A percentile compares a stretch with the other conserved stretches of the same genome.
phyloP scores from a whole-genome alignment of 2,113 vertebrate genomes.

The Microtus montanus region DNA sequence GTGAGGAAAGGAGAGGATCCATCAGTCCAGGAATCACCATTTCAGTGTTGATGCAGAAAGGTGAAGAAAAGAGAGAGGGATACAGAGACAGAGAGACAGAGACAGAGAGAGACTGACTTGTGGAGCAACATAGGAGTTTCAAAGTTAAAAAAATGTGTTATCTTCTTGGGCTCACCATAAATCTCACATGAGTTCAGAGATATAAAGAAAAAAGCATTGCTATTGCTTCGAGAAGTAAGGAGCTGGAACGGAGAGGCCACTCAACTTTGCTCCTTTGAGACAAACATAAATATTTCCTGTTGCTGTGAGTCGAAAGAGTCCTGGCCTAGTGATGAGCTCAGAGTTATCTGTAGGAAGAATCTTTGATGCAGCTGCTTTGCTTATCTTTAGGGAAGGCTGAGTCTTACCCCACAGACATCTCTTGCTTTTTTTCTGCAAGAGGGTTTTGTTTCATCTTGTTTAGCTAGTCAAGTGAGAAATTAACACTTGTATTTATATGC shows the following conservation, averaged over 20 bases:
- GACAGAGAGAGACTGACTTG: background rate
- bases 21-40: background rate
- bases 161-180: background rate
- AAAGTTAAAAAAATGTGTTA: background rate
- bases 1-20: background rate
- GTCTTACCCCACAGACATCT: background rate
- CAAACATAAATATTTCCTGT: background rate
- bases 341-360: background rate
- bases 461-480: conserved; percentile 25
- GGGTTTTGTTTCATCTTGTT: conserved; percentile 25
- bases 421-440: background rate
- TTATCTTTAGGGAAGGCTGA: background rate
- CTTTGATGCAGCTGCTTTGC: background rate
- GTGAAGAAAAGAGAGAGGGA: background rate
- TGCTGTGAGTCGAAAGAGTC: background rate
- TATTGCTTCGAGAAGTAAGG: background rate
- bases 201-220: background rate
- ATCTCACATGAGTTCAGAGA: background rate
- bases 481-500: conserved; percentile 53
- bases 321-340: background rate
- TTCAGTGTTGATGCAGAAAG: background rate
- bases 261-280: background rate
- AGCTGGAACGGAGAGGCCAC: background rate
- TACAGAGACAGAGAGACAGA: background rate
- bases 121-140: background rate